Percentiles rank a stretch among this genome's conserved stretches.
Evolutionary conservation across 2,888 invertebrate species (phyloP).

Genomic region (Cosmia pyralina): DNA sequence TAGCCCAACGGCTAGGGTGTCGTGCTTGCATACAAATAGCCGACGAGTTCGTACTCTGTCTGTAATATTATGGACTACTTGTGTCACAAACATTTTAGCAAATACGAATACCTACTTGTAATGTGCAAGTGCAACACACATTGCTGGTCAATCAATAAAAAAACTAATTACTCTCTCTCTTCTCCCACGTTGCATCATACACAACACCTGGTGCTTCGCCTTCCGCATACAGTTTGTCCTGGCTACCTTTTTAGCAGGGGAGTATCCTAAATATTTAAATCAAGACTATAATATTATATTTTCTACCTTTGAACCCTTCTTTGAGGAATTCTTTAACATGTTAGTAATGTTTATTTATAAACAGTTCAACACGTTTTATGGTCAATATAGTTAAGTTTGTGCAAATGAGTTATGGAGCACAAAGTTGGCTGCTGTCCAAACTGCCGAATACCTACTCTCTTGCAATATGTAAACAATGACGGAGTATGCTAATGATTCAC

Average conservation of each 20-base stretch:
- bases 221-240: too few species aligned
- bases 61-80: neutral
- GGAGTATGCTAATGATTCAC: slow-evolving; percentile 50
- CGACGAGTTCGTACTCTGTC: neutral
- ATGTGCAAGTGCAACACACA: neutral
- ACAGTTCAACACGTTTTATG: slow-evolving; percentile 34
- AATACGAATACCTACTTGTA: neutral
- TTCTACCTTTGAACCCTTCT: neutral
- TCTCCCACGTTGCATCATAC: too few species aligned
- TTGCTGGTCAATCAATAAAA: neutral
- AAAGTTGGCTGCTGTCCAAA: slow-evolving; percentile 63
- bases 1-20: neutral
- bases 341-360: slow-evolving; percentile 52
- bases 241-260: neutral
- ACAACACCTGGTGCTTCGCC: neutral
- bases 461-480: slow-evolving; percentile 63
- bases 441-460: slow-evolving; percentile 39
- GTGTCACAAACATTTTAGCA: neutral
- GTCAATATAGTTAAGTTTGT: slow-evolving; percentile 35
- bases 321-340: slow-evolving; percentile 14
- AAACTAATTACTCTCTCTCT: neutral
- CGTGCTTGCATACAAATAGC: neutral
- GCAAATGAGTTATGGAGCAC: slow-evolving; percentile 37
- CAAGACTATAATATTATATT: neutral
- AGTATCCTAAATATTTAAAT: neutral